Evolutionary conservation across 1,140 invertebrate genomes (phyloP).

Genomic region (Ectropis grisescens): DNA sequence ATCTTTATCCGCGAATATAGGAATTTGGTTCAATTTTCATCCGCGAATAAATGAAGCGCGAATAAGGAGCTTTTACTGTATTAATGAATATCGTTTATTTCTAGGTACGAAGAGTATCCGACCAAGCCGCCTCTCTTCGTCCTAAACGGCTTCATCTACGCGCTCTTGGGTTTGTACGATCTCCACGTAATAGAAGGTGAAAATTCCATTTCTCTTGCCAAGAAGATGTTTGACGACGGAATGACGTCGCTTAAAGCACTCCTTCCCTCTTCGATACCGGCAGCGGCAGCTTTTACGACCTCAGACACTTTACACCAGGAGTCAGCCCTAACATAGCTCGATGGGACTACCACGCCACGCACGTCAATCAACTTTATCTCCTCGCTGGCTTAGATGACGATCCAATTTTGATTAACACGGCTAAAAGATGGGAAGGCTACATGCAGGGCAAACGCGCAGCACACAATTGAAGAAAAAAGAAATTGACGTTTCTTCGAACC

Average conservation of each 20-base stretch:
- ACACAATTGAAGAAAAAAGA: conserved; percentile 80
- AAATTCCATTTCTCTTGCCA: conserved; percentile 76
- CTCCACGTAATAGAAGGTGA: conserved; percentile 77
- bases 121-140: conserved; percentile 96
- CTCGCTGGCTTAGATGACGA: conserved; percentile 90
- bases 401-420: conserved; percentile 85
- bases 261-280: conserved; percentile 96
- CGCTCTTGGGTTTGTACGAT: conserved; percentile 96
- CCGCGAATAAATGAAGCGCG: too few relatives aligned
- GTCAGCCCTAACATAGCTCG: conserved; percentile 91
- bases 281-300: conserved; percentile 96
- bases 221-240: conserved; percentile 86
- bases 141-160: conserved; percentile 99
- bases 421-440: conserved; percentile 95
- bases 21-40: too few relatives aligned
- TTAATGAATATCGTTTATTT: too few relatives aligned
- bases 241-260: conserved; percentile 91
- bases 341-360: conserved; percentile 99
- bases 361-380: conserved; percentile 95
- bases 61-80: too few relatives aligned
- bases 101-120: conserved; percentile 98
- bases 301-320: conserved; percentile 91
- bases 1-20: too few relatives aligned
- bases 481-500: not conserved
- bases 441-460: conserved; percentile 94